phyloP scores from a whole-genome alignment of 2,113 vertebrate genomes.

The Carettochelys insculpta region DNA sequence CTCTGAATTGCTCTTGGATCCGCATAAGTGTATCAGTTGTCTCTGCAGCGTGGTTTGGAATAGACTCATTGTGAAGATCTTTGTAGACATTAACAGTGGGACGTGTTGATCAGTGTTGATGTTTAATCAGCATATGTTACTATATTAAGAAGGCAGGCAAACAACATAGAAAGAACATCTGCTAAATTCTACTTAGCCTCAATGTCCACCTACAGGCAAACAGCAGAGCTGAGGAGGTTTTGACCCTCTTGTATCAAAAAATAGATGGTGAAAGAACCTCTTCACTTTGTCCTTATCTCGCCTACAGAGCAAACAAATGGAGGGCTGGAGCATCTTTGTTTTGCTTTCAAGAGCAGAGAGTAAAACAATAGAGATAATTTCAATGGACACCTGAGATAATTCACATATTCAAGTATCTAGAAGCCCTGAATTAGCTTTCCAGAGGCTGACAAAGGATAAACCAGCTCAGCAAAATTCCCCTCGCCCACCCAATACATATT shows the following conservation, averaged over 20 bases:
- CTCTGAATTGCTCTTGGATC: not conserved
- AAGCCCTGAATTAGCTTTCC: not conserved
- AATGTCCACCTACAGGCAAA: conserved; percentile 2
- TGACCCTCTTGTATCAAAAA: conserved; percentile 26
- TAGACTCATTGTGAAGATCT: not conserved
- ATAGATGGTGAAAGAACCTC: conserved; percentile 19
- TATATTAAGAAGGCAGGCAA: not conserved
- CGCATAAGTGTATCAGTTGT: not conserved
- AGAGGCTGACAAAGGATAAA: not conserved
- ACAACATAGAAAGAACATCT: not conserved
- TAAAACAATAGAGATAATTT: not conserved
- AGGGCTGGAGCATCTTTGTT: not conserved
- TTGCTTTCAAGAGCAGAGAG: not conserved
- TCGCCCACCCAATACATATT: accelerated
- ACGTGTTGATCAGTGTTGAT: too few species aligned
- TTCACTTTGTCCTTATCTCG: conserved; percentile 2
- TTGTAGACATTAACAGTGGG: not conserved
- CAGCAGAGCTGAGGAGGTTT: conserved; percentile 29
- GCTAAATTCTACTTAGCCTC: not conserved
- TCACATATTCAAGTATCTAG: accelerated
- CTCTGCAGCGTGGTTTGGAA: not conserved
- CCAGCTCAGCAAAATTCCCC: not conserved
- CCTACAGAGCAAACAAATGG: not conserved
- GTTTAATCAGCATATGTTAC: not conserved
- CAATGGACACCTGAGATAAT: not conserved